Evolutionary conservation across 1,140 invertebrate genomes (phyloP).

Genomic region (Drosophila lowei): DNA sequence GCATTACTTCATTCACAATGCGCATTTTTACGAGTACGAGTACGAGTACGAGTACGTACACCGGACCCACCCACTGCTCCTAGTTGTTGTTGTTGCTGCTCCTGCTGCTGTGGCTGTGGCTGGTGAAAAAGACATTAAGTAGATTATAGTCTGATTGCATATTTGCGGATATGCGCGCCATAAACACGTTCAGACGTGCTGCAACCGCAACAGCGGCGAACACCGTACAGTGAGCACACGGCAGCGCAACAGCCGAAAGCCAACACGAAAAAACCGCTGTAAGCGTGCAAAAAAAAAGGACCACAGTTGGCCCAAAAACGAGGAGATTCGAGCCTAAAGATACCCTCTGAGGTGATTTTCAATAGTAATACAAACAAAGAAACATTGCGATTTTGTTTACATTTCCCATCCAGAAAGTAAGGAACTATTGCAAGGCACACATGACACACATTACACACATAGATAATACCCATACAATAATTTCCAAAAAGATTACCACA

Average conservation of each 20-base stretch:
- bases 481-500: too few relatives aligned
- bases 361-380: too few relatives aligned
- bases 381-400: too few relatives aligned
- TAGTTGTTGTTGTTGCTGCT: not conserved
- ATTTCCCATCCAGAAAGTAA: too few relatives aligned
- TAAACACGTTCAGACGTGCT: constrained; percentile 81
- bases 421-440: too few relatives aligned
- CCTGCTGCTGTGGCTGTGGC: constrained; percentile 14
- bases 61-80: constrained; percentile 23
- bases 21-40: constrained; percentile 20
- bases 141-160: constrained; percentile 82
- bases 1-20: constrained; percentile 75
- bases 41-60: not conserved
- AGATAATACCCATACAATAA: too few relatives aligned
- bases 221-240: constrained; percentile 38
- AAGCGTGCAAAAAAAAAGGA: constrained; percentile 12
- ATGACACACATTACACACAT: too few relatives aligned
- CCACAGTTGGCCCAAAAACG: not conserved
- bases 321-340: too few relatives aligned
- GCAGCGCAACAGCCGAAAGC: constrained; percentile 62
- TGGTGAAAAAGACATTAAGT: constrained; percentile 78
- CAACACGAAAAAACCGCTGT: constrained; percentile 37
- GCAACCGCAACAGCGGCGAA: constrained; percentile 71
- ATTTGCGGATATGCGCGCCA: constrained; percentile 81
- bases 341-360: too few relatives aligned